Conservation (phyloP, 2,888 invertebrate species). For the Diaprepes abbreviatus region DNA sequence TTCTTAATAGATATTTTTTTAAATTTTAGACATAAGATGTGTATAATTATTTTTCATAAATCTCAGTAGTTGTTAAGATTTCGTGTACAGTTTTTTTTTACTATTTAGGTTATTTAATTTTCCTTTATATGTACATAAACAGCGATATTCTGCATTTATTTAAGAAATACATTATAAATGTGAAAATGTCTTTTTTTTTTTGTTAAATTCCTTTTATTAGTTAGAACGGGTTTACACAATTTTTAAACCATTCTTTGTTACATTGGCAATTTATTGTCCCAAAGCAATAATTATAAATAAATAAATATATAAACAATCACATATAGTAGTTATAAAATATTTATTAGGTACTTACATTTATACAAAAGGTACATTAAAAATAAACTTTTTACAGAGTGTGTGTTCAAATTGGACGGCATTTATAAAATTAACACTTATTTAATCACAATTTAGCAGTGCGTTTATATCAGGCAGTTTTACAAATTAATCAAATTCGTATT, state of each 20-base stretch:
- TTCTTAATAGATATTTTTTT: constrained; percentile 53
- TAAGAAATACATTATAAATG: constrained; percentile 60
- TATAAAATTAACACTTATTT: not conserved
- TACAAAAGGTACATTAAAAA: constrained; percentile 15
- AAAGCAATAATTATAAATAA: too few species aligned
- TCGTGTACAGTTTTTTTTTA: constrained; percentile 61
- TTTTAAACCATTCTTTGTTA: too few species aligned
- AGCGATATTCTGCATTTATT: constrained; percentile 60
- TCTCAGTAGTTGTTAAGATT: constrained; percentile 59
- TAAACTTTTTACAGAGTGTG: not conserved
- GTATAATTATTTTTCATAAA: constrained; percentile 62
- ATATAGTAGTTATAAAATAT: constrained; percentile 3
- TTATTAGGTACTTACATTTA: constrained; percentile 14
- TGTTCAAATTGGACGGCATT: not conserved
- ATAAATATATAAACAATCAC: not conserved
- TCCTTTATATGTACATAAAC: constrained; percentile 58
- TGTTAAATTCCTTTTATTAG: too few species aligned
- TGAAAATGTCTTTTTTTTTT: constrained; percentile 36
- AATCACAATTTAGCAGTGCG: constrained; percentile 1
- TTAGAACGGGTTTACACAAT: too few species aligned
- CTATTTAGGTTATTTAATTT: constrained; percentile 58
- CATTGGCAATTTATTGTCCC: too few species aligned
- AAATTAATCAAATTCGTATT: not conserved
- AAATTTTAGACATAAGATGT: constrained; percentile 58
- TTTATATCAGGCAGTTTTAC: constrained; percentile 23